Percentiles rank a stretch among this genome's conserved stretches.
phyloP scores from a whole-genome alignment of 2,888 invertebrate genomes.

The Bimastos eiseni region DNA sequence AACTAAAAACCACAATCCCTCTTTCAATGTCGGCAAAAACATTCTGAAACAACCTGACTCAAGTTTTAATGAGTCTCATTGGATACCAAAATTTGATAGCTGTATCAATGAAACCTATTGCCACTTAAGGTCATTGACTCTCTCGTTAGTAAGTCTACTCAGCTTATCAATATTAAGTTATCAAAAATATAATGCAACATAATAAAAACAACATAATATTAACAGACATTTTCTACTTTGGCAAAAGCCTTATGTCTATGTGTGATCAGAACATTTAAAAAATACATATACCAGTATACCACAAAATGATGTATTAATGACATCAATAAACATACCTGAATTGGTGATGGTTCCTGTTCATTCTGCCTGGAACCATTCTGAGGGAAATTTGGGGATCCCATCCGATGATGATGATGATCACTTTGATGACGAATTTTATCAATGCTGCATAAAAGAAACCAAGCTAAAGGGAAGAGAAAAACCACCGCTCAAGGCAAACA shows the following conservation, averaged over 20 bases:
- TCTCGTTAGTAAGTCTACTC: not conserved
- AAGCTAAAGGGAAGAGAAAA: not conserved
- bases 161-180: not conserved
- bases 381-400: not conserved
- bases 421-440: not conserved
- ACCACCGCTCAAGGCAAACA: too few species aligned
- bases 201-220: not conserved
- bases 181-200: too few species aligned
- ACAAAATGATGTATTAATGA: not conserved
- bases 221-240: not conserved
- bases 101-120: not conserved
- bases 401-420: not conserved
- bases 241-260: not conserved
- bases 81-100: not conserved
- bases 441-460: not conserved
- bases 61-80: not conserved
- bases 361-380: slow-evolving; percentile 19
- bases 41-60: not conserved
- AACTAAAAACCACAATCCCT: too few species aligned
- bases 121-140: too few species aligned
- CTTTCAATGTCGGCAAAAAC: too few species aligned
- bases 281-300: not conserved
- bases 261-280: not conserved
- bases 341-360: not conserved
- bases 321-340: not conserved